Base-by-base conservation (phyloP, 2,888 invertebrate genomes). In the Troides aeacus region DNA sequence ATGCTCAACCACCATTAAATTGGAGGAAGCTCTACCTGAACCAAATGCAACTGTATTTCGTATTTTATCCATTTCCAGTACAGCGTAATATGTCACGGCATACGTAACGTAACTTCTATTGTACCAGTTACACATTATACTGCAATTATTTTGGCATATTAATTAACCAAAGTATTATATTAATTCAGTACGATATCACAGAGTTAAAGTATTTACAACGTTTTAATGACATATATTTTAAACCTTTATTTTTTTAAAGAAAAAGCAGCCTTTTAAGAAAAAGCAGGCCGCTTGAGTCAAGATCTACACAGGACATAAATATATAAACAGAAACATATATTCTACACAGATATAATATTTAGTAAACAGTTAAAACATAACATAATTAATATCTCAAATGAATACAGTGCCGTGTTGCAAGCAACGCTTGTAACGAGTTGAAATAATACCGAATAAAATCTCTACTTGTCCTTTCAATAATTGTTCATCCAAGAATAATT, bases 1-100 rank as follows among this genome's bases (percentile, higher is more conserved):
- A 78, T 82, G 90, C 82, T 87, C 90, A 92, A 81, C 89, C 88
- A 90, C 90, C 91, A 90, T 92, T 89, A 92, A 92, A 92, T 92
- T 92, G 91, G 85, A 89, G 87, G 84, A 86, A 85, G 82, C 85
- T 84, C 80, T 86, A 85, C 85, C 86, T 83, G 84, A 87, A 86
- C 88, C 87, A 86, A 83, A 86, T 86, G 82, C 82, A 84, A 83
- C 86, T 84, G 86, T 86, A 87, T 87, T 87, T 74, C 75, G 73
- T 73, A 71, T 70, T 64, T 66, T 67, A 67, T 70, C 64, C 64
- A 56, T 67, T 70, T 30, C 60, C 66, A 70, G 60, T 67, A 63
- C 60, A 64, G 21, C 42, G 56, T 42, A 60, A 62, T 67, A 60
- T 70, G 63, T 70, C 66, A 70, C 66, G 30, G 50, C 60, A 36